These are phyloP conservation scores for Tuta absoluta DNA, from an alignment of 2,888 invertebrate genomes.

Conservation along the genomic window DNA sequence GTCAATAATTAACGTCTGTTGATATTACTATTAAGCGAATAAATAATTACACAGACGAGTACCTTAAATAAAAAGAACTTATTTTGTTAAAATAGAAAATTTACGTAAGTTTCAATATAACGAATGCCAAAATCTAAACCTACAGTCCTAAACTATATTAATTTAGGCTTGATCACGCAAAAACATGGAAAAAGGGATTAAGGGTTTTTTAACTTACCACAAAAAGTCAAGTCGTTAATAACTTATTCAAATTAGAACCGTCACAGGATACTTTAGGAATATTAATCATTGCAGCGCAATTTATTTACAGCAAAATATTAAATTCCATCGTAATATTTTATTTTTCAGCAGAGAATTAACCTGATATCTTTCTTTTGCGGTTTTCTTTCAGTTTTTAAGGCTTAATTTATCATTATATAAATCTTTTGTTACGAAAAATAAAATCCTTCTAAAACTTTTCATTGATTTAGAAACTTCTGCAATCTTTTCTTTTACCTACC, in stretches of 20 bases:
- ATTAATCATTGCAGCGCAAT: constrained; percentile 12
- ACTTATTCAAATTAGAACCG: constrained; percentile 11
- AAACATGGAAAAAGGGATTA: neutral
- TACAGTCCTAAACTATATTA: neutral
- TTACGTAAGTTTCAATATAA: too few species aligned
- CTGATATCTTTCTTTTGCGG: neutral
- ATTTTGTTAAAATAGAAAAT: too few species aligned
- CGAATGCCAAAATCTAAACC: too few species aligned
- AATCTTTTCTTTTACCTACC: constrained; percentile 8
- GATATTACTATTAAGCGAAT: too few species aligned
- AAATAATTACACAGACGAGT: too few species aligned
- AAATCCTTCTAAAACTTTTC: too few species aligned
- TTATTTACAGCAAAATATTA: neutral
- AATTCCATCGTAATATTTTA: neutral
- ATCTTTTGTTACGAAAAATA: too few species aligned
- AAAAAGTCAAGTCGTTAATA: constrained; percentile 15
- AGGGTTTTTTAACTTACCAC: neutral
- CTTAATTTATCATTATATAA: too few species aligned
- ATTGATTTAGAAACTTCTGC: neutral
- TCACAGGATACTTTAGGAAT: constrained; percentile 24
- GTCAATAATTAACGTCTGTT: too few species aligned
- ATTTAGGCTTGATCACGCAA: neutral
- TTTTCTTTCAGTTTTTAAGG: too few species aligned
- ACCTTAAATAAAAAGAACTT: too few species aligned
- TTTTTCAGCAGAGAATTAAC: neutral